Evolutionary conservation across 30 jellyfish, hydroid and myxozoan genomes (phyloP), one percentile per base, ranked within the genome.

Genomic region (Chironex yamaguchii): DNA sequence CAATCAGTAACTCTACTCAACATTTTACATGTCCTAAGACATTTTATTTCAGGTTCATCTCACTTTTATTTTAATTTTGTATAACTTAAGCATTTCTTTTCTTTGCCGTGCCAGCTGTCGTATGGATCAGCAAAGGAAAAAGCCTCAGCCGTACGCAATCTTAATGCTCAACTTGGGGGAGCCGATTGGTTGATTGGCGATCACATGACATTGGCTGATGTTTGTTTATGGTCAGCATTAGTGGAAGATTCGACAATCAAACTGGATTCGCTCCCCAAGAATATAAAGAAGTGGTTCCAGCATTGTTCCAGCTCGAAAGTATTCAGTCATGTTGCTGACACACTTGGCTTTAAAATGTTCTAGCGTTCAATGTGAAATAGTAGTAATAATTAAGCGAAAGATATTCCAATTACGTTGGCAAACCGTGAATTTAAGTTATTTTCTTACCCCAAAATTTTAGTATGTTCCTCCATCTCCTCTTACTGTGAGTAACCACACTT

Each of bases 131-230:
- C n/a, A 2, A 89, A 92, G 34, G 97, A 79, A 28, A 79, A 52
- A 34, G 79, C 65, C 20, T 54, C 69, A 12, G 92, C 90, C 20
- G 22, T 86, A 71, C 26, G 36, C 49, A 20, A 21, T 27, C 6
- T 91, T 25, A 89, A 81, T 0, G 69, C 92, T 14, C 92, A 71
- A 25, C 31, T 92, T 3, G 95, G 96, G n/a, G 54, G 72, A 6
- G 53, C 65, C 62, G 54, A 25, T 6, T 87, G 79, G 81, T 42
- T 92, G 6, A 65, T 62, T 49, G 30, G 82, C 25, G 36, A 80
- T 48, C 42, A 34, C 14, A n/a, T 81, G 24, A 78, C 97, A 3
- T 52, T 92, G 27, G 98, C 97, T 9, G 98, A 92, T 70, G 49
- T 86, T 29, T 93, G 73, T 29, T 51, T 76, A 28, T 84, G 89